Percentiles rank a stretch among this genome's conserved stretches.
phyloP scores from a whole-genome alignment of 2,113 vertebrate genomes.

The Anhinga rufa region DNA sequence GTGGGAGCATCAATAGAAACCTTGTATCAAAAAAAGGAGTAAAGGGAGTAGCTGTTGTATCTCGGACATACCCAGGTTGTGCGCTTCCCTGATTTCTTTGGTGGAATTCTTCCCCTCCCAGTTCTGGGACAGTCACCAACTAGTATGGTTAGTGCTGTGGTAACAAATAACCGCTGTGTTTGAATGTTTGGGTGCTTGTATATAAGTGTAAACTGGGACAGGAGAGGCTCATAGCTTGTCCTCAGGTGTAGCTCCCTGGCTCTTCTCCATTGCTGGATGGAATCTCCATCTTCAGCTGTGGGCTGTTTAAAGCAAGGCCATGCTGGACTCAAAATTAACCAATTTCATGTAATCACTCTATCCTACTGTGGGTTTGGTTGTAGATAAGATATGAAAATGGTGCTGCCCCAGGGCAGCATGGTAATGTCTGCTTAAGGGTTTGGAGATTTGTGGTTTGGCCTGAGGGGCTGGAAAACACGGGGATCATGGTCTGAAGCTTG shows the following conservation, averaged over 20 bases:
- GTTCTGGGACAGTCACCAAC: background rate
- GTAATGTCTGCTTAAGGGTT: background rate
- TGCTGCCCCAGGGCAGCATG: background rate
- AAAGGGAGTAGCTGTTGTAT: background rate
- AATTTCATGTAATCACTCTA: background rate
- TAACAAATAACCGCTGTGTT: background rate
- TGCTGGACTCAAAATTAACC: background rate
- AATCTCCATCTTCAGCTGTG: background rate
- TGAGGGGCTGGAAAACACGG: background rate
- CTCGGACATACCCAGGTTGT: background rate
- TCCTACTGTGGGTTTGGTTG: background rate
- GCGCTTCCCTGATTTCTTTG: background rate
- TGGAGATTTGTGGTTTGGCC: background rate
- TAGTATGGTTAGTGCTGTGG: background rate
- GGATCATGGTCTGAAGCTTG: background rate
- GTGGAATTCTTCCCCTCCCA: background rate
- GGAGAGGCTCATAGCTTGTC: background rate
- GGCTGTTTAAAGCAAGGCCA: background rate
- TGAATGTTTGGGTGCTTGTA: accelerated
- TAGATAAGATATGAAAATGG: background rate
- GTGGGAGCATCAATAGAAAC: background rate
- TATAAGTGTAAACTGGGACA: background rate
- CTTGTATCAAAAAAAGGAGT: background rate
- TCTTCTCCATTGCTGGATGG: background rate
- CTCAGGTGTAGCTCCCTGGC: background rate